These are phyloP conservation scores for Melieria picta DNA, from an alignment of 2,888 invertebrate genomes.

Conservation along the genomic window DNA sequence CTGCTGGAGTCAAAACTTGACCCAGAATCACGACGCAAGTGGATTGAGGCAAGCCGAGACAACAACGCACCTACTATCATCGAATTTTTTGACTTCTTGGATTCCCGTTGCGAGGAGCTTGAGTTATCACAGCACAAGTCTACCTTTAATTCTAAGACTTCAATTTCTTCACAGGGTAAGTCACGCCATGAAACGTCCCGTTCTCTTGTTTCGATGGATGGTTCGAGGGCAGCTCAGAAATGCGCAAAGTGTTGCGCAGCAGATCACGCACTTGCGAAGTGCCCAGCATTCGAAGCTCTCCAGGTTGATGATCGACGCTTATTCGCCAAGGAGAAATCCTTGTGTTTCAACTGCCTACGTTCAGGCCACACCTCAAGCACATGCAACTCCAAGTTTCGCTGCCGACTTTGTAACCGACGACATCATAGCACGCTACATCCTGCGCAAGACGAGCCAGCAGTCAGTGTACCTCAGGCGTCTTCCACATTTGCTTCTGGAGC, in stretches of 20 bases:
- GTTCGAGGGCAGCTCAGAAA: conserved; percentile 30
- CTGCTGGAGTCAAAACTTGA: background rate
- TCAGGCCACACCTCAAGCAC: background rate
- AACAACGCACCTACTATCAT: too few species aligned
- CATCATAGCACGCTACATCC: conserved; percentile 16
- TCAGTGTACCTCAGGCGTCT: too few species aligned
- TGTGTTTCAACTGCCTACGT: background rate
- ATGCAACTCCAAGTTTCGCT: background rate
- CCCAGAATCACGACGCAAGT: conserved; percentile 16
- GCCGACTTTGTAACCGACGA: background rate
- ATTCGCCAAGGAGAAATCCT: background rate
- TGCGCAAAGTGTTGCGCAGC: conserved; percentile 36
- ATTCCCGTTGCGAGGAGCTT: conserved; percentile 24
- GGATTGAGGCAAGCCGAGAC: too few species aligned
- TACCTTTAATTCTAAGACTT: conserved; percentile 34
- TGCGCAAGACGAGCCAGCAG: too few species aligned
- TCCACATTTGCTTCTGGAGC: too few species aligned
- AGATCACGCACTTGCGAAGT: conserved; percentile 33
- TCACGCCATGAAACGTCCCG: conserved; percentile 16
- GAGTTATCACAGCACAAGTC: conserved; percentile 22
- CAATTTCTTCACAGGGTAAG: conserved; percentile 8
- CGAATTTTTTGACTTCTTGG: too few species aligned
- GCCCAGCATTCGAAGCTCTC: background rate
- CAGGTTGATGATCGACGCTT: conserved; percentile 34
- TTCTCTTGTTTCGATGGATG: conserved; percentile 16